phyloP scores from a whole-genome alignment of 2,797 vertebrate species.

The Sebastes umbrosus region DNA sequence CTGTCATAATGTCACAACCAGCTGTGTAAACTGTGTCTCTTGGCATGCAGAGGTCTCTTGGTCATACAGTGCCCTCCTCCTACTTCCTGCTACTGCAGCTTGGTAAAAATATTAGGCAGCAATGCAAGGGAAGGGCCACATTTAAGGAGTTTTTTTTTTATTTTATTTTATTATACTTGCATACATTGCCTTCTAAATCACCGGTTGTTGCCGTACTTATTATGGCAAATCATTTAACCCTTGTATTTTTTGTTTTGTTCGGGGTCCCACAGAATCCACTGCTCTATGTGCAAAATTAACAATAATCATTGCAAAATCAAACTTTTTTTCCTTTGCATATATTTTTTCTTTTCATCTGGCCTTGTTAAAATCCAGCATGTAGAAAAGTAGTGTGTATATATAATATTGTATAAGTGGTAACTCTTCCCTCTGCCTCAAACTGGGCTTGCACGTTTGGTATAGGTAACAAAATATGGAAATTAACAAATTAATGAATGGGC shows the following conservation, averaged over 20 bases:
- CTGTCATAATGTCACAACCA: slow-evolving; percentile 21
- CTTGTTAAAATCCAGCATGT: neutral
- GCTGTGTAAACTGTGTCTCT: slow-evolving; percentile 18
- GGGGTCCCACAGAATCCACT: neutral
- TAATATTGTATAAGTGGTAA: no score
- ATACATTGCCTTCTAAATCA: neutral
- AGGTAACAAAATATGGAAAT: neutral
- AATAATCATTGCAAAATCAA: neutral
- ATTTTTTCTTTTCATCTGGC: neutral
- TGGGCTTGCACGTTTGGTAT: neutral
- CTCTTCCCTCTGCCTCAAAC: neutral
- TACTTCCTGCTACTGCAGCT: slow-evolving; percentile 3
- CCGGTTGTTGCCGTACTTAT: neutral
- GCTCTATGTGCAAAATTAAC: neutral
- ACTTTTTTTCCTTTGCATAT: neutral
- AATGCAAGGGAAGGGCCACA: neutral
- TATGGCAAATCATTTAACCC: neutral
- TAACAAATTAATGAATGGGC: neutral
- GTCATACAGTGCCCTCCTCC: slow-evolving; percentile 4
- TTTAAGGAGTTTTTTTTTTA: neutral
- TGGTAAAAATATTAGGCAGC: neutral
- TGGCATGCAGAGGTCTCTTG: slow-evolving; percentile 9
- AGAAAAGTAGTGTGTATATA: neutral
- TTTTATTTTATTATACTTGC: neutral
- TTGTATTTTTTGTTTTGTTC: neutral